phyloP scores from a whole-genome alignment of 2,888 invertebrate species.

The Parthenolecanium corni region DNA sequence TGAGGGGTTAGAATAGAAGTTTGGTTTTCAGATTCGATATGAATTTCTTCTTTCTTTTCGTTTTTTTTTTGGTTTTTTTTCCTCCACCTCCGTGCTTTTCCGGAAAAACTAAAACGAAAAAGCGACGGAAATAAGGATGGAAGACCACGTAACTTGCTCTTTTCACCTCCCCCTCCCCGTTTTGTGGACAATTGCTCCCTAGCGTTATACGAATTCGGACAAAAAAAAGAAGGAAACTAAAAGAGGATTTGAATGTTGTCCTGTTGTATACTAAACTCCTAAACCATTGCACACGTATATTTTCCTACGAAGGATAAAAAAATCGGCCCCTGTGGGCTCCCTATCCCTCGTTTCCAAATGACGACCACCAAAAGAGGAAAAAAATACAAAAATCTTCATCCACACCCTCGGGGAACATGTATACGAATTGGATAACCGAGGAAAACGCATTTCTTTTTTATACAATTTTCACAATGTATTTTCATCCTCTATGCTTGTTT shows the following conservation, averaged over 20 bases:
- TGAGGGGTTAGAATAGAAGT: conserved; percentile 24
- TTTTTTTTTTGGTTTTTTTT: not conserved
- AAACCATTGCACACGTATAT: conserved; percentile 21
- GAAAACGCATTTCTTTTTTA: no score
- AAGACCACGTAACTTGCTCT: conserved; percentile 15
- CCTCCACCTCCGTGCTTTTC: not conserved
- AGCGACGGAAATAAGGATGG: conserved; percentile 10
- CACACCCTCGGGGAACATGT: no score
- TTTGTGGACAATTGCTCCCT: conserved; percentile 24
- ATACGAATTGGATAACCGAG: no score
- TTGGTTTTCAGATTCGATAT: conserved; percentile 28
- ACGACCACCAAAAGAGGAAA: no score
- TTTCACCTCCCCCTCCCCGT: conserved; percentile 8
- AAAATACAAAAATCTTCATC: no score
- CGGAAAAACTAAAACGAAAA: conserved; percentile 21
- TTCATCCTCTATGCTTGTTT: no score
- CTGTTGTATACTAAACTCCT: conserved; percentile 25
- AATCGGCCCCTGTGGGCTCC: conserved; percentile 27
- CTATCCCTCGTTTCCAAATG: conserved; percentile 11
- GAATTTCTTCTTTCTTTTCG: conserved; percentile 14
- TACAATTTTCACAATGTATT: no score
- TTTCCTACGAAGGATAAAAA: conserved; percentile 4
- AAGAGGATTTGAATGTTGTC: conserved; percentile 27
- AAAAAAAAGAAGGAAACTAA: conserved; percentile 24
- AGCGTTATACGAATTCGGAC: conserved; percentile 4